Base-by-base conservation (phyloP, 2,888 invertebrate species). In the Pedicia rivosa region DNA sequence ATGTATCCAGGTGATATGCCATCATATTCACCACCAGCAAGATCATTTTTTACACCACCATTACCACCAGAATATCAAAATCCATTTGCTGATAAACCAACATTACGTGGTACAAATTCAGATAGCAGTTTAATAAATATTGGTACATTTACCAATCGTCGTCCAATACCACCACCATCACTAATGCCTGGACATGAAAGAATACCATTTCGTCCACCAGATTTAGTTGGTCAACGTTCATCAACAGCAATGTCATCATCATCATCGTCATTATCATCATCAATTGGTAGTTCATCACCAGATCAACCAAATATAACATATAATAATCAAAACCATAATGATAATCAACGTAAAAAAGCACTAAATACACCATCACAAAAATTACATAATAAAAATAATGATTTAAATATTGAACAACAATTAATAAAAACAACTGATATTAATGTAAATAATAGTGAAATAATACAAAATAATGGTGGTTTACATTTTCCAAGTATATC, bases 51-150 rank as follows among this genome's bases (percentile, higher is more conserved):
- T 59, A 86, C 86, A 1, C 86, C 86, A 2, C 84, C 84, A 0
- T 57, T 86, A 44, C 86, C 84, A 10, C 82, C 81, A 7, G 83
- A 83, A 58, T 82, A 80, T 54, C 70, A 75, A 42, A 82, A 83
- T 63, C 84, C 86, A 1, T 86, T 86, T 53, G 83, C 83, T n/a
- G 83, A 86, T 55, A 86, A 83, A 58, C 86, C 86, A 36, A 87
- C 86, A 32, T 64, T 87, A 40, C 69, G 86, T 50, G 81, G 80
- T 48, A 67, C 72, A n/a, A 70, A 72, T 47, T 68, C 68, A 24
- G 72, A 73, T 29, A 59, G 62, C n/a, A 42, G 52, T 2, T 42
- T 56, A 22, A 46, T 51, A 0, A 54, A 36, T 38, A 26, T 27
- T 12, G 37, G 37, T n/a, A 13, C 52, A 48, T 75, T 74, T 51